These are phyloP conservation scores for Tipula confusa DNA, from an alignment of 2,888 invertebrate species.

Conservation along the genomic window DNA sequence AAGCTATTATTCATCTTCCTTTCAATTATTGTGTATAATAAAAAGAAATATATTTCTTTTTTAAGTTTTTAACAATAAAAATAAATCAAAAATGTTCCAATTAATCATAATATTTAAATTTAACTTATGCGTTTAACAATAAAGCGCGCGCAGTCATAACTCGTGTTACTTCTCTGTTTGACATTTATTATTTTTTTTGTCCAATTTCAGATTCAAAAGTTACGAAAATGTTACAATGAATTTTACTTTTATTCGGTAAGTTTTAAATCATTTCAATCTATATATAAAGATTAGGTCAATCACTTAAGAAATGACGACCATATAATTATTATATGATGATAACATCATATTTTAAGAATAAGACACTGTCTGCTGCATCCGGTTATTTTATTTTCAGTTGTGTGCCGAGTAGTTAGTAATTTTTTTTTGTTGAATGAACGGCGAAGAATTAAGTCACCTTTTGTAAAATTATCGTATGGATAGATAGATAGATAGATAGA, in stretches of 20 bases:
- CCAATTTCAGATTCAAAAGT: not conserved
- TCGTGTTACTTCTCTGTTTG: not conserved
- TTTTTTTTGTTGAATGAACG: not conserved
- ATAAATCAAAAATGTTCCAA: not conserved
- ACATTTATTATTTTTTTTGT: not conserved
- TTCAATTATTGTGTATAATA: not conserved
- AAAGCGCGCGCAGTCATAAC: not conserved
- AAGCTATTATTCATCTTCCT: not conserved
- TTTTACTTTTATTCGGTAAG: constrained; percentile 20
- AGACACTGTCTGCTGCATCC: not conserved
- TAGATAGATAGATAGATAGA: not conserved
- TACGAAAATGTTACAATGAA: not conserved
- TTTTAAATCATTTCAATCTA: not conserved
- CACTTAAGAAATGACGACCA: not conserved
- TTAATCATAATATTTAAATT: constrained; percentile 3
- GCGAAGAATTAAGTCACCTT: not conserved
- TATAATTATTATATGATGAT: not conserved
- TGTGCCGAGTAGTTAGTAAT: not conserved
- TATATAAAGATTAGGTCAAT: not conserved
- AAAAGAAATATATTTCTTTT: not conserved
- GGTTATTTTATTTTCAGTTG: not conserved
- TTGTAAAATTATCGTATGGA: not conserved
- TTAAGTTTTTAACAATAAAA: not conserved
- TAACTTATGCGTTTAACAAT: not conserved
- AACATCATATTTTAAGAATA: not conserved